phyloP scores from a whole-genome alignment of 2,797 vertebrate species.

The Salarias fasciatus region DNA sequence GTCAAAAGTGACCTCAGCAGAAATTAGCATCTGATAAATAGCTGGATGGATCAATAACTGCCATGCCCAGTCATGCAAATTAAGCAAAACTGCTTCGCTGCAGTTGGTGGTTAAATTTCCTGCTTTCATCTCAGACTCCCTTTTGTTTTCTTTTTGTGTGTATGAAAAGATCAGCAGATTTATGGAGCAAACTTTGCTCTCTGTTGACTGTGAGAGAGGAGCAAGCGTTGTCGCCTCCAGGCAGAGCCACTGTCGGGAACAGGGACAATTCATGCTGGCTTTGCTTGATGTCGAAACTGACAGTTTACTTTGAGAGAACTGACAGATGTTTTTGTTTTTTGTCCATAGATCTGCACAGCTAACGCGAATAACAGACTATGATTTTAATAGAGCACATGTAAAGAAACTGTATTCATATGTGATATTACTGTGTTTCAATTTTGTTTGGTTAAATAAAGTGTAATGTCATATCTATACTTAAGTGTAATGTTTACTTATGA shows the following conservation, averaged over 20 bases:
- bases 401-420: no score
- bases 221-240: conserved; percentile 72
- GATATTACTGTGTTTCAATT: no score
- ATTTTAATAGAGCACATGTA: conserved; percentile 14
- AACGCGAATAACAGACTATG: conserved; percentile 22
- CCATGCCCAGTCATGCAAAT: conserved; percentile 5
- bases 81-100: background rate
- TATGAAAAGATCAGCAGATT: conserved; percentile 14
- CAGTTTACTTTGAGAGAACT: conserved; percentile 67
- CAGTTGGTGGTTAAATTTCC: background rate
- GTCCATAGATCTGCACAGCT: background rate
- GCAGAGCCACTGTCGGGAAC: conserved; percentile 49
- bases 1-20: no score
- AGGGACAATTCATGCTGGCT: conserved; percentile 49
- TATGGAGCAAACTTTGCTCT: background rate
- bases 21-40: conserved; percentile 10
- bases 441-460: background rate
- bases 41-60: background rate
- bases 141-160: conserved; percentile 11
- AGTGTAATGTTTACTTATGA: background rate
- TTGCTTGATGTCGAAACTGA: conserved; percentile 69
- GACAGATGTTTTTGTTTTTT: conserved; percentile 6
- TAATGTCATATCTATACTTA: background rate
- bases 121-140: conserved; percentile 22
- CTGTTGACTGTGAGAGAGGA: conserved; percentile 58